Base-by-base conservation (phyloP, 1,140 invertebrate genomes). In the Papilio dardanus region DNA sequence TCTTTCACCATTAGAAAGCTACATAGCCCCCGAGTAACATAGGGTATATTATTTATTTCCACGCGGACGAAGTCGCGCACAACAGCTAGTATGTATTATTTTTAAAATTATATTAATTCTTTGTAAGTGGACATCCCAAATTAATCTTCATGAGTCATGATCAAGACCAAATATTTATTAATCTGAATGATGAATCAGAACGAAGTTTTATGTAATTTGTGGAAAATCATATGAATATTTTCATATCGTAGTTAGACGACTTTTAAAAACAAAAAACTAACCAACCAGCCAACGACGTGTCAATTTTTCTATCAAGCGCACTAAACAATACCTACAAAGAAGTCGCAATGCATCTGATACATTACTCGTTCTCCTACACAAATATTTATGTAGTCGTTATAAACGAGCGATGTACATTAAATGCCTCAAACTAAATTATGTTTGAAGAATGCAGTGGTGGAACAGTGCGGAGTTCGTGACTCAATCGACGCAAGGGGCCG, bases 401-500 rank as follows among this genome's bases (percentile, higher is more conserved):
- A 21, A 77, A 71, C 66, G 68, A 74, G 82, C 81, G 81, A 81
- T 88, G 86, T 82, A 80, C 75, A 33, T 69, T 79, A 71, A 86
- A 81, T 77, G 68, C 74, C 24, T 77, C 77, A 68, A 77, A 66
- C 74, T 79, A 75, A 82, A 85, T 84, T 88, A 84, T 86, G 79
- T 77, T 79, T 71, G 79, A 79, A 79, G 77, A 84, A 82, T 88
- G 83, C 80, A 81, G 79, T 83, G 81, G 83, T 82, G 74, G 54
- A 74, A 78, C 79, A 76, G 80, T 86, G 84, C 84, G 84, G 82
- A 66, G 83, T 88, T 87, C 86, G 87, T 88, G 87, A 89, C 82
- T 89, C 87, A 89, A 87, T 87, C 83, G 84, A 87, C 84, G 82
- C 82, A 82, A 85, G 85, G 82, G 83, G 87, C 85, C 83, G 80